phyloP scores from a whole-genome alignment of 2,113 vertebrate genomes.

The Loxodonta africana region DNA sequence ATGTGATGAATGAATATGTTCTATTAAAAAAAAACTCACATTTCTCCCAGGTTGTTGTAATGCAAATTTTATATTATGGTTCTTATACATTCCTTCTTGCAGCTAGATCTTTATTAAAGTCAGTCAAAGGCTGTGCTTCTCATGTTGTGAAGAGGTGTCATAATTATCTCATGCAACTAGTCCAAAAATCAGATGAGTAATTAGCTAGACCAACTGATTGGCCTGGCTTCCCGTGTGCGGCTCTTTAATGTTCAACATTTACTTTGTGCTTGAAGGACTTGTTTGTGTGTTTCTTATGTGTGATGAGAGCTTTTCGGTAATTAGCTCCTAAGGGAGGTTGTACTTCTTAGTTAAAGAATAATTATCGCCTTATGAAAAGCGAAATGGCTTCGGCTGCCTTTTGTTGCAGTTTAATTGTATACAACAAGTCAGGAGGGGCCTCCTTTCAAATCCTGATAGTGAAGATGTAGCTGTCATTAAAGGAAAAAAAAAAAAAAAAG shows the following conservation, averaged over 20 bases:
- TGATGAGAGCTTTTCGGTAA: conserved; percentile 99
- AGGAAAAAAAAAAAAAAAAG: conserved; percentile 85
- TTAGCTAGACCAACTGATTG: conserved; percentile 98
- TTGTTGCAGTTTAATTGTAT: conserved; percentile 96
- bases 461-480: conserved; percentile 93
- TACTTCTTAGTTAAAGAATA: conserved; percentile 99
- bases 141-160: conserved; percentile 93
- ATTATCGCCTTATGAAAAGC: conserved; percentile 98
- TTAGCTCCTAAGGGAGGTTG: conserved; percentile 98
- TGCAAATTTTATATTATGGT: conserved; percentile 82
- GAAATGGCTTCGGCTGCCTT: conserved; percentile 96
- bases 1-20: conserved; percentile 56
- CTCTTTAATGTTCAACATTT: conserved; percentile 99
- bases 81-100: conserved; percentile 85
- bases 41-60: conserved; percentile 50
- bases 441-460: conserved; percentile 94
- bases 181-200: conserved; percentile 97
- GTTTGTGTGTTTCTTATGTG: conserved; percentile 98
- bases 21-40: conserved; percentile 40
- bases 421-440: conserved; percentile 98
- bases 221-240: conserved; percentile 94
- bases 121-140: conserved; percentile 90
- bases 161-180: conserved; percentile 96
- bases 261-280: conserved; percentile 99
- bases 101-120: conserved; percentile 91